Conservation (phyloP, 2,888 invertebrate genomes). For the Brachyptera putata region DNA sequence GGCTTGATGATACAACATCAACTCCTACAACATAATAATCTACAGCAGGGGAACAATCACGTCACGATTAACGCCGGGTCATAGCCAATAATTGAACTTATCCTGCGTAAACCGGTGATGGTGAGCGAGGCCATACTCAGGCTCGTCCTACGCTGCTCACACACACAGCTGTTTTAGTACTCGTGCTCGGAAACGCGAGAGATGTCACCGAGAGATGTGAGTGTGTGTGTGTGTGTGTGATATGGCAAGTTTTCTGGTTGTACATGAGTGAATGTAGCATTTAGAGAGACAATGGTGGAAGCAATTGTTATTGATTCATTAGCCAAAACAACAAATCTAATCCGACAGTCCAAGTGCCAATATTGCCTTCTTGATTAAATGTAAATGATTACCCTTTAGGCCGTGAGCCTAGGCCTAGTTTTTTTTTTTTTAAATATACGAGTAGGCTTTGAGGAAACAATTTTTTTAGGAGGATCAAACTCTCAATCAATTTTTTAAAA, state of each 20-base stretch:
- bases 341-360: slow-evolving; percentile 33
- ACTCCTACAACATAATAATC: too few species aligned
- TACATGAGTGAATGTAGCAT: background rate
- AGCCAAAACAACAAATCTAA: slow-evolving; percentile 1
- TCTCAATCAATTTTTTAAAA: background rate
- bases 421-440: background rate
- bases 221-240: background rate
- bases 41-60: slow-evolving; percentile 31
- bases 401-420: too few species aligned
- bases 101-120: background rate
- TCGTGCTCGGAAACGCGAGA: too few species aligned
- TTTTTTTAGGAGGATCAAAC: slow-evolving; percentile 3
- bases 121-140: background rate
- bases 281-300: slow-evolving; percentile 5
- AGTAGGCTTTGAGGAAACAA: background rate
- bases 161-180: too few species aligned
- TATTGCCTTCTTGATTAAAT: slow-evolving; percentile 28
- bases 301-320: background rate
- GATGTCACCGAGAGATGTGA: background rate
- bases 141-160: background rate
- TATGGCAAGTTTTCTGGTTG: too few species aligned
- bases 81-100: slow-evolving; percentile 18
- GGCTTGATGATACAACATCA: slow-evolving; percentile 26
- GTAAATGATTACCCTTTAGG: background rate
- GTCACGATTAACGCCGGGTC: slow-evolving; percentile 27